Percentiles rank a stretch among this genome's conserved stretches.
phyloP scores from a whole-genome alignment of 2,888 invertebrate genomes.

The Thalpophila matura region DNA sequence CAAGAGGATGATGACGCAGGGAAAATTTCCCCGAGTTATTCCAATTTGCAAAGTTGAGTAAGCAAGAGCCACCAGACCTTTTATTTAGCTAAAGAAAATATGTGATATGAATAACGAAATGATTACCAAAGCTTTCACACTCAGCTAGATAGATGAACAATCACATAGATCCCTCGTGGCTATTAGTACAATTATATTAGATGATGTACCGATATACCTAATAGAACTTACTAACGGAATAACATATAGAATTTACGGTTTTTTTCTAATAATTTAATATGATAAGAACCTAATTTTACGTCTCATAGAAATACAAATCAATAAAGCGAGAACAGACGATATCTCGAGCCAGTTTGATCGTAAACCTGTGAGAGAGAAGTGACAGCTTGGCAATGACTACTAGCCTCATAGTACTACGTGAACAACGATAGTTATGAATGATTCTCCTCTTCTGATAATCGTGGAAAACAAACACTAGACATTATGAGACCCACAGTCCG shows the following conservation, averaged over 20 bases:
- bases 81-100: background rate
- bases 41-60: no score
- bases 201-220: slow-evolving; percentile 2
- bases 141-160: background rate
- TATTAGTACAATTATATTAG: slow-evolving; percentile 5
- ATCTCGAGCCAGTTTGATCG: slow-evolving; percentile 41
- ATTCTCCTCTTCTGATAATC: slow-evolving; percentile 27
- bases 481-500: background rate
- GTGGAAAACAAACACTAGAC: slow-evolving; percentile 13
- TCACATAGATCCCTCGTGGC: slow-evolving; percentile 4
- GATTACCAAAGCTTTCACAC: background rate
- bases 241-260: background rate
- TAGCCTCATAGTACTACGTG: slow-evolving; percentile 50
- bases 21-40: slow-evolving; percentile 2
- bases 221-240: background rate
- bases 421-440: slow-evolving; percentile 51
- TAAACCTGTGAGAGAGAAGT: slow-evolving; percentile 52
- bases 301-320: slow-evolving; percentile 40
- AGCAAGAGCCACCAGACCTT: no score
- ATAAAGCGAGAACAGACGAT: slow-evolving; percentile 29
- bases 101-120: background rate
- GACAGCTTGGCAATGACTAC: slow-evolving; percentile 57
- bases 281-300: slow-evolving; percentile 18
- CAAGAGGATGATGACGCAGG: slow-evolving; percentile 26
- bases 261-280: background rate